Conservation (phyloP, 2,888 invertebrate species). For the Thymelicus sylvestris region DNA sequence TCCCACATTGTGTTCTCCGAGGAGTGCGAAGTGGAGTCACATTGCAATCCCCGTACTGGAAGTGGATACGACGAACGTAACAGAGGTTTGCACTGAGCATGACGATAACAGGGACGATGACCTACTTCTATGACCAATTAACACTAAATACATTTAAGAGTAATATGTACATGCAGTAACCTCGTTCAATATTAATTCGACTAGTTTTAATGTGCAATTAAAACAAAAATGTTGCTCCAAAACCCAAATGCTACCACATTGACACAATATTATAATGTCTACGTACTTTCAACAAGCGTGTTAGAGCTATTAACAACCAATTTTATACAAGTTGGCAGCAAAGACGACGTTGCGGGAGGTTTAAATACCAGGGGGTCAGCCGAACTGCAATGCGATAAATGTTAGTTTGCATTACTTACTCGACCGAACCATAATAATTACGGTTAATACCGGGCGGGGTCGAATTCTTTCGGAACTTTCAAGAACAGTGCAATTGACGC, state of each 20-base stretch:
- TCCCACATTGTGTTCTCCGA: too few species aligned
- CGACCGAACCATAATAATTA: neutral
- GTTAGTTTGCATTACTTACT: neutral
- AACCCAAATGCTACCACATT: slow-evolving; percentile 32
- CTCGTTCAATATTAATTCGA: slow-evolving; percentile 9
- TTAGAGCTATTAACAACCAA: slow-evolving; percentile 18
- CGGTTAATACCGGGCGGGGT: neutral
- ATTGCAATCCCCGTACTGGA: too few species aligned
- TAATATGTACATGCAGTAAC: neutral
- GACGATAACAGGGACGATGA: neutral
- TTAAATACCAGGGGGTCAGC: neutral
- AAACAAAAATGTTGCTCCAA: slow-evolving; percentile 10
- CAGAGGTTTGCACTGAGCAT: too few species aligned
- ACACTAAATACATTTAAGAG: neutral
- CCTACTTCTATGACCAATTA: neutral
- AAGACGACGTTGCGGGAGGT: too few species aligned
- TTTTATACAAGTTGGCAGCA: slow-evolving; percentile 3
- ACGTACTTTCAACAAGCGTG: slow-evolving; percentile 18
- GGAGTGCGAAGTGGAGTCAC: too few species aligned
- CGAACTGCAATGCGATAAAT: slow-evolving; percentile 2
- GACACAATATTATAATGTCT: slow-evolving; percentile 12
- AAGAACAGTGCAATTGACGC: slow-evolving; percentile 1
- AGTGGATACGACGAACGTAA: too few species aligned
- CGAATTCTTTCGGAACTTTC: slow-evolving; percentile 2
- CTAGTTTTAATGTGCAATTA: slow-evolving; percentile 16